Percentiles rank a stretch among this genome's conserved stretches.
Conservation (phyloP, 2,888 invertebrate genomes). For the Brenthis hecate region DNA sequence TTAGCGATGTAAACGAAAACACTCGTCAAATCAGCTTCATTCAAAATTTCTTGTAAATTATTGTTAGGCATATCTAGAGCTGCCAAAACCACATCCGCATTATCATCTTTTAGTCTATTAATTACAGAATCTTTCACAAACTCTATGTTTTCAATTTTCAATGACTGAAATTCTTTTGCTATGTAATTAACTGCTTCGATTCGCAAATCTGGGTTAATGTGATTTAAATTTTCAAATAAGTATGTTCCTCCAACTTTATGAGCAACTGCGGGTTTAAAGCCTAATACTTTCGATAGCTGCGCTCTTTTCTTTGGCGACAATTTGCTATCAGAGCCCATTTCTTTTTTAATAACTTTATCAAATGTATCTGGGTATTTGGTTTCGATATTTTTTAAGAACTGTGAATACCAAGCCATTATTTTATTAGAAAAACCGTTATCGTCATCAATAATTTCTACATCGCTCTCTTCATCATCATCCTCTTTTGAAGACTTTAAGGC, state of each 20-base stretch:
- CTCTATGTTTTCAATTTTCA: conserved; percentile 79
- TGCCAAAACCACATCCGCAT: conserved; percentile 82
- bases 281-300: conserved; percentile 71
- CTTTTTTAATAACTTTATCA: conserved; percentile 85
- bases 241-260: conserved; percentile 78
- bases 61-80: conserved; percentile 73
- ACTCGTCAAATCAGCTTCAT: conserved; percentile 68
- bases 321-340: conserved; percentile 68
- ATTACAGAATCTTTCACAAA: conserved; percentile 84
- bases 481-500: conserved; percentile 51
- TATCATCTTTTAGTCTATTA: conserved; percentile 86
- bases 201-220: conserved; percentile 85
- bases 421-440: conserved; percentile 60
- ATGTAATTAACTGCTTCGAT: conserved; percentile 86
- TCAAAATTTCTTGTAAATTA: conserved; percentile 67
- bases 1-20: conserved; percentile 77
- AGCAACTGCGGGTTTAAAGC: conserved; percentile 80
- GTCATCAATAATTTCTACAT: conserved; percentile 73
- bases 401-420: conserved; percentile 78
- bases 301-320: conserved; percentile 53
- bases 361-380: conserved; percentile 87
- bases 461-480: conserved; percentile 64
- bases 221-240: conserved; percentile 87
- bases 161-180: conserved; percentile 73
- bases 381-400: conserved; percentile 84